Conservation (phyloP, 2,888 invertebrate species). For the Platerodrilus igneus region DNA sequence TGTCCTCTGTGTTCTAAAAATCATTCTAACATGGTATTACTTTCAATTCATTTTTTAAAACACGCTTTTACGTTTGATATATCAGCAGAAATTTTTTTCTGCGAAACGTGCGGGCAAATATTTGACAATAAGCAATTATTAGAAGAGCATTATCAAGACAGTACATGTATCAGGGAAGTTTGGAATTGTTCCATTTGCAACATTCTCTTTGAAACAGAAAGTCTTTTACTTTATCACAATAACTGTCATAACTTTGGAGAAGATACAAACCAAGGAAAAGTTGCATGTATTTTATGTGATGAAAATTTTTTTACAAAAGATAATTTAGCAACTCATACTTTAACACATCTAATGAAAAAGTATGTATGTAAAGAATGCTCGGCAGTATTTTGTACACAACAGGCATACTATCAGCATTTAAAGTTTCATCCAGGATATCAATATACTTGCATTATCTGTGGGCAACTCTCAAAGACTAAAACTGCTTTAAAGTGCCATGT, state of each 20-base stretch:
- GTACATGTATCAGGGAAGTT: conserved; percentile 12
- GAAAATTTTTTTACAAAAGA: conserved; percentile 28
- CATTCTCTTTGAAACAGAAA: conserved; percentile 24
- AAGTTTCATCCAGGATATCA: conserved; percentile 26
- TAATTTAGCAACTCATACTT: conserved; percentile 28
- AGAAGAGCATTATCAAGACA: conserved; percentile 24
- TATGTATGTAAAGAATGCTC: conserved; percentile 27
- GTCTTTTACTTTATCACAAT: conserved; percentile 21
- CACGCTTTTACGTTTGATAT: conserved; percentile 24
- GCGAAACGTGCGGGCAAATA: conserved; percentile 31
- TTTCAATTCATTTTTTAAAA: conserved; percentile 29
- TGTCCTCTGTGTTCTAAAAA: conserved; percentile 27
- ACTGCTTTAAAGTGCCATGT: conserved; percentile 32
- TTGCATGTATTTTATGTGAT: conserved; percentile 34
- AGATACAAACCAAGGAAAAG: conserved; percentile 24
- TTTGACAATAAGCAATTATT: conserved; percentile 28
- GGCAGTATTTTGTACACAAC: conserved; percentile 26
- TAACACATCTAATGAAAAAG: conserved; percentile 26
- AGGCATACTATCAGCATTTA: conserved; percentile 25
- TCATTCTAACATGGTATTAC: conserved; percentile 18
- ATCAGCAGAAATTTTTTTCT: conserved; percentile 24
- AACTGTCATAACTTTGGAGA: conserved; percentile 18
- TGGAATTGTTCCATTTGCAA: conserved; percentile 25
- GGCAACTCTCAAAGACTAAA: conserved; percentile 30
- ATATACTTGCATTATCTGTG: conserved; percentile 32